Evolutionary conservation across 2,797 vertebrate genomes (phyloP), one percentile per base, ranked within the genome.

Genomic region (Trematomus bernacchii): DNA sequence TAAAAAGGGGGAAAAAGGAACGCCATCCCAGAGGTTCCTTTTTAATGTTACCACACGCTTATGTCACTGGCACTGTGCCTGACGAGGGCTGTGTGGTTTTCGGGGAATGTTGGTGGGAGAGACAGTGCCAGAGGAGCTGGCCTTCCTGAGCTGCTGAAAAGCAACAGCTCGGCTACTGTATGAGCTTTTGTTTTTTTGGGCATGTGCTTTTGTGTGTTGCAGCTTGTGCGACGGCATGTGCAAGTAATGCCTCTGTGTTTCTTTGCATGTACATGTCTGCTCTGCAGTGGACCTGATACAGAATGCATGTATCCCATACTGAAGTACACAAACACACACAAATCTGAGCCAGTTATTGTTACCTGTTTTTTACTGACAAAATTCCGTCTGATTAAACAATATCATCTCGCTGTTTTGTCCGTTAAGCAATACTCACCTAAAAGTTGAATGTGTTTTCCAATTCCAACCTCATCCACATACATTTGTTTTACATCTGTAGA

Each of bases 21-120:
- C 73, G 77, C 82, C 78, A 90, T 83, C 82, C 76, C 76, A 79
- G 87, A 87, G 80, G 88, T 88, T 88, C 87, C 85, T 84, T 90
- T 89, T 90, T 88, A 86, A 91, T 86, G 87, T 87, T 85, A 89
- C 90, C 85, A 87, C 91, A 90, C 77, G 81, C 87, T 92, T 91
- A 92, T 92, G 91, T 91, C 91, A 91, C 87, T 93, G 91, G 87
- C 89, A 76, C 63, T 0, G 74, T 67, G 89, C 89, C 90, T 90
- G 88, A 91, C 65, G 74, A 90, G 80, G 77, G 79, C 84, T 48
- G 67, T 90, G 89, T 52, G 90, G 91, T 93, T 90, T 85, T 64
- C 2, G 67, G 85, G 83, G 87, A 87, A 91, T 82, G 86, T 65
- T 76, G 84, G 85, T 83, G 81, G 78, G 72, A 57, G 74, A 77